phyloP scores from a whole-genome alignment of 2,888 invertebrate species.

The Melolontha melolontha region DNA sequence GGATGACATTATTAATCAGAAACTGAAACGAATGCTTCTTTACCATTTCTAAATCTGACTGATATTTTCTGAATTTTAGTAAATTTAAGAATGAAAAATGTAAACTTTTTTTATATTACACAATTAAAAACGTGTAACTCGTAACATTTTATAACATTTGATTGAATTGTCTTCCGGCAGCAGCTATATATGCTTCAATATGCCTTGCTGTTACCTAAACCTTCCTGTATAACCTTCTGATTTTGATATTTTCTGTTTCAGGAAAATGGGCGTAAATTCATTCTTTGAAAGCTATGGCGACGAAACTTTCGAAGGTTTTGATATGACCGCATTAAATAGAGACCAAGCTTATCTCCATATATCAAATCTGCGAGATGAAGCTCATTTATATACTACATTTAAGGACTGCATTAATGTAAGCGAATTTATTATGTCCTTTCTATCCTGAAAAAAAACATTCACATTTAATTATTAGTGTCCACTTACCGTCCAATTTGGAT shows the following conservation, averaged over 20 bases:
- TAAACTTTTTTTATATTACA: too few species aligned
- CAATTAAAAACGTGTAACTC: too few species aligned
- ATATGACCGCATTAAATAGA: conserved; percentile 71
- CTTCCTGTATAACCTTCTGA: too few species aligned
- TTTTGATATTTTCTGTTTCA: background rate
- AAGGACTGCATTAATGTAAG: conserved; percentile 79
- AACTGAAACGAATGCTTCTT: too few species aligned
- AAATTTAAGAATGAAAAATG: too few species aligned
- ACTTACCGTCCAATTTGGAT: conserved; percentile 37
- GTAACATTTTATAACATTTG: too few species aligned
- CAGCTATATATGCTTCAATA: too few species aligned
- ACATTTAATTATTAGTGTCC: conserved; percentile 50
- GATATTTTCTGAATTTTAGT: too few species aligned
- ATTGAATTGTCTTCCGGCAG: too few species aligned
- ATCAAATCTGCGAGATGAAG: conserved; percentile 58
- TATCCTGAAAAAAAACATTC: conserved; percentile 3
- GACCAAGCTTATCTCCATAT: conserved; percentile 76
- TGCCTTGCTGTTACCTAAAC: too few species aligned
- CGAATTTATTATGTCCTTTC: conserved; percentile 43
- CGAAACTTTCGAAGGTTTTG: conserved; percentile 67
- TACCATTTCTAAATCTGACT: too few species aligned
- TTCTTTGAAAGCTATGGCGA: conserved; percentile 72
- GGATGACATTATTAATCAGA: too few species aligned
- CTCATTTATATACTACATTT: conserved; percentile 72
- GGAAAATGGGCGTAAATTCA: conserved; percentile 62